phyloP scores from a whole-genome alignment of 2,797 vertebrate species.

The Orestias chungarensis region DNA sequence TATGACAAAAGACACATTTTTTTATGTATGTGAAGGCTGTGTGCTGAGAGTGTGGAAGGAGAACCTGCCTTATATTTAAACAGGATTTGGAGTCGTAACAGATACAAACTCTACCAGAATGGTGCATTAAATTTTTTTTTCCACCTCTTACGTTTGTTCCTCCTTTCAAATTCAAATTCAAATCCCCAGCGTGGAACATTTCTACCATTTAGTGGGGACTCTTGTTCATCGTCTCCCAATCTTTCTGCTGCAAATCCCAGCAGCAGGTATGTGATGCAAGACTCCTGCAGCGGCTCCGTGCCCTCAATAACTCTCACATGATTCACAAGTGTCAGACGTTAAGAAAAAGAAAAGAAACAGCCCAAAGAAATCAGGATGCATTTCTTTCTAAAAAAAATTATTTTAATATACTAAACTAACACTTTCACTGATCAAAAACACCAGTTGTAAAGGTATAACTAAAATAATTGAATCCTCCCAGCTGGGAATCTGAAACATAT shows the following conservation, averaged over 20 bases:
- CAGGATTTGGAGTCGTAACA: background rate
- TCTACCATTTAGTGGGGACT: background rate
- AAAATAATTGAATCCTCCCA: background rate
- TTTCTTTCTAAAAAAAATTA: background rate
- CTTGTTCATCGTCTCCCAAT: background rate
- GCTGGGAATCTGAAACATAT: background rate
- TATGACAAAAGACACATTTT: too few species aligned
- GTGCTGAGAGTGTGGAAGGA: too few species aligned
- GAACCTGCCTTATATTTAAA: background rate
- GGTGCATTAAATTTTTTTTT: background rate
- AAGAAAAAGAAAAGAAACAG: background rate
- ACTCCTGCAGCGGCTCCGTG: conserved; percentile 7
- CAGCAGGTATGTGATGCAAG: background rate
- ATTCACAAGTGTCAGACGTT: too few species aligned
- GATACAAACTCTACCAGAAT: background rate
- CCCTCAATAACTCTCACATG: conserved; percentile 27
- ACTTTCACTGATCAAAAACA: background rate
- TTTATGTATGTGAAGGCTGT: too few species aligned
- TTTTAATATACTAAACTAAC: background rate
- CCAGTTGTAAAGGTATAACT: background rate
- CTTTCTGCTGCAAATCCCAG: conserved; percentile 4
- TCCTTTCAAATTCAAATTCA: background rate
- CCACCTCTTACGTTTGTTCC: background rate
- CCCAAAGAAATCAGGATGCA: background rate
- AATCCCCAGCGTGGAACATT: background rate